A percentile compares a stretch with the other conserved stretches of the same genome.
These are phyloP conservation scores for Pteria penguin DNA, from an alignment of 2,888 invertebrate species.

Conservation along the genomic window DNA sequence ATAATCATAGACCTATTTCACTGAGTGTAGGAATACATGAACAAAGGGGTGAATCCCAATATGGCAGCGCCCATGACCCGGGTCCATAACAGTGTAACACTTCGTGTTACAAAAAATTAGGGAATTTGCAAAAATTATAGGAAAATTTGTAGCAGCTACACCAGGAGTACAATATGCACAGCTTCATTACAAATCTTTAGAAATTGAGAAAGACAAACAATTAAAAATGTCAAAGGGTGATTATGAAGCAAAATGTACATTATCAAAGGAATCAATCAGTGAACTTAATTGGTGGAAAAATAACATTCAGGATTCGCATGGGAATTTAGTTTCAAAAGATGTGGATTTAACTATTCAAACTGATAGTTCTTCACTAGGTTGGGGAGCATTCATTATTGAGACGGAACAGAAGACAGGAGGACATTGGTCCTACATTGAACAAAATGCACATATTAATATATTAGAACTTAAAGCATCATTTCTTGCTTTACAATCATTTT, in stretches of 20 bases:
- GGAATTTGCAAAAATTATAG: background rate
- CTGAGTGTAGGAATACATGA: too few relatives aligned
- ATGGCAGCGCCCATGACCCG: too few relatives aligned
- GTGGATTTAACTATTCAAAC: background rate
- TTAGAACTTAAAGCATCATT: background rate
- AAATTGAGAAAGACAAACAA: background rate
- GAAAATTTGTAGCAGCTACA: background rate
- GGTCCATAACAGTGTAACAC: too few relatives aligned
- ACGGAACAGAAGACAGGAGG: background rate
- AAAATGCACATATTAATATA: background rate
- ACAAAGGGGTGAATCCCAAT: too few relatives aligned
- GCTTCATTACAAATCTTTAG: background rate
- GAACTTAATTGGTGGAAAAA: background rate
- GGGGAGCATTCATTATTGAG: background rate
- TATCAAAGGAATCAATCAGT: too few relatives aligned
- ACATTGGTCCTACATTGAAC: background rate
- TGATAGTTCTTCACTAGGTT: background rate
- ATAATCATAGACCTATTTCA: too few relatives aligned
- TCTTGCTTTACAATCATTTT: background rate
- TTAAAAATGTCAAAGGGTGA: background rate
- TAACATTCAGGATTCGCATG: background rate
- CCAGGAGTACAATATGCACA: background rate
- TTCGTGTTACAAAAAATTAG: too few relatives aligned
- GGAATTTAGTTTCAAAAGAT: too few relatives aligned
- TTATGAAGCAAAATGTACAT: background rate